Evolutionary conservation across 2,797 vertebrate genomes (phyloP).

Genomic region (Enteromius fasciolatus): DNA sequence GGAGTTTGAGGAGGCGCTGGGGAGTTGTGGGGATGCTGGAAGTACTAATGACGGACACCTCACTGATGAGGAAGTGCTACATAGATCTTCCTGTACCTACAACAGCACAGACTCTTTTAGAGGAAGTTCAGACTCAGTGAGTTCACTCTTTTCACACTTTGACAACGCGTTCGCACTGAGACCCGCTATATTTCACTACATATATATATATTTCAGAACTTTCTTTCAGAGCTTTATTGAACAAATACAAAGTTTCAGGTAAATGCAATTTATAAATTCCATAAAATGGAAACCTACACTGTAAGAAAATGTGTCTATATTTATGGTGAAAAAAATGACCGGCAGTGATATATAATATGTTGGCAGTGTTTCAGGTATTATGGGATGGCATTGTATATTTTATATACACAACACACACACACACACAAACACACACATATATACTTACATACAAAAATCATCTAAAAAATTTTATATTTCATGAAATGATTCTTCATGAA

Average conservation of each 20-base stretch:
- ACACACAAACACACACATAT: not conserved
- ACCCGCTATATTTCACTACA: not conserved
- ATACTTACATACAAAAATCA: not conserved
- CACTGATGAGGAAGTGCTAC: conserved; percentile 81
- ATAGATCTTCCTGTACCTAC: conserved; percentile 82
- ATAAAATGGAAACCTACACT: not conserved
- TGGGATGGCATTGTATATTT: not conserved
- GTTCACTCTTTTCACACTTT: conserved; percentile 52
- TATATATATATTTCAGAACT: not conserved
- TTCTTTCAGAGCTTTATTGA: not conserved
- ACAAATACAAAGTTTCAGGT: not conserved
- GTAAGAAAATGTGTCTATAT: not conserved
- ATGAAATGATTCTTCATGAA: not conserved
- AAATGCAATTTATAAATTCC: not conserved
- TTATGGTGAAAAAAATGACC: too few relatives aligned
- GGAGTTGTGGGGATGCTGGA: conserved; percentile 77
- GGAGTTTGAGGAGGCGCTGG: conserved; percentile 84
- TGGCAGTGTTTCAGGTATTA: not conserved
- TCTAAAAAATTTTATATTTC: not conserved
- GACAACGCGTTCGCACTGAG: not conserved
- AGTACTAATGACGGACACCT: conserved; percentile 82
- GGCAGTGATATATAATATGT: not conserved
- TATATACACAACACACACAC: not conserved
- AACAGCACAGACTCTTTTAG: conserved; percentile 87
- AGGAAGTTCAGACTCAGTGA: conserved; percentile 90